These are phyloP conservation scores for Rhorus exstirpatorius DNA, from an alignment of 2,888 invertebrate species.

Conservation along the genomic window DNA sequence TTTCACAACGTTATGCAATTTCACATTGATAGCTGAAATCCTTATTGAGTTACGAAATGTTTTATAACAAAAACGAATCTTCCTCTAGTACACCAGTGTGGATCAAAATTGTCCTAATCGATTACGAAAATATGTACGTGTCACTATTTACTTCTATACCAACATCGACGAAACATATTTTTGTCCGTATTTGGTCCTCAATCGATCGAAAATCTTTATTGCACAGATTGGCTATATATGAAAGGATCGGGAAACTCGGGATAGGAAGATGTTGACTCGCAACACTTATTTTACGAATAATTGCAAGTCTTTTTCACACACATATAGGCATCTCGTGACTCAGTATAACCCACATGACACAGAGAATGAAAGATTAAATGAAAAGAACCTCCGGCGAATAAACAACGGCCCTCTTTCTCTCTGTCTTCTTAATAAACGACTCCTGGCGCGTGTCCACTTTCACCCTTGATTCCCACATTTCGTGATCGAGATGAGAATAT, in stretches of 20 bases:
- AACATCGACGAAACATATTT: background rate
- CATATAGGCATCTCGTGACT: constrained; percentile 30
- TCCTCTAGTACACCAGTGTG: background rate
- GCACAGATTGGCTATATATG: background rate
- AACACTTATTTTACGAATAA: background rate
- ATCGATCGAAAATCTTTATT: too few relatives aligned
- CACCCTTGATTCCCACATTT: constrained; percentile 68
- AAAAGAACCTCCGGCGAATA: constrained; percentile 59
- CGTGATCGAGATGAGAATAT: constrained; percentile 56
- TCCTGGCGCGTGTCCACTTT: constrained; percentile 65
- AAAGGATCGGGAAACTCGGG: constrained; percentile 15
- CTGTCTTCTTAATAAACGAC: constrained; percentile 49
- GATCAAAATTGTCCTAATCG: background rate
- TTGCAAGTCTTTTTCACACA: background rate
- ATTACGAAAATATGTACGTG: background rate
- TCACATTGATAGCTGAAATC: too few relatives aligned
- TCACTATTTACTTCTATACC: background rate
- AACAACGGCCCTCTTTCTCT: constrained; percentile 30
- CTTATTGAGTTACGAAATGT: background rate
- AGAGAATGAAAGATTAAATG: constrained; percentile 24
- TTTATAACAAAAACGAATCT: background rate
- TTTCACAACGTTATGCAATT: too few relatives aligned
- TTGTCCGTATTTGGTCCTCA: background rate
- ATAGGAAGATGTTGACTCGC: background rate
- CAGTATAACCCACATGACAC: constrained; percentile 3